Conservation (phyloP, 2,888 invertebrate species). For the Papilio elwesi region DNA sequence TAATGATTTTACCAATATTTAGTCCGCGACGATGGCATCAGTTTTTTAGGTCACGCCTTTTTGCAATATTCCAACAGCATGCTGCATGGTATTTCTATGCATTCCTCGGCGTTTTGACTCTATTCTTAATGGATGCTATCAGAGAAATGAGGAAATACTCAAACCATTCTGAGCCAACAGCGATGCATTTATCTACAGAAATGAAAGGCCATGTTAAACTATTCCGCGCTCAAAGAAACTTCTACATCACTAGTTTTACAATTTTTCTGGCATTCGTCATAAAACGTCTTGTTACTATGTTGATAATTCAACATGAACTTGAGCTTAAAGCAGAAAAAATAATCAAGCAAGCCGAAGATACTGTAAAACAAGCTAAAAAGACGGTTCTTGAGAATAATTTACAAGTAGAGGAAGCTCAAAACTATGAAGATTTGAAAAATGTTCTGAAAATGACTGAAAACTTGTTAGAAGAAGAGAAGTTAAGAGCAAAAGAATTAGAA, state of each 20-base stretch:
- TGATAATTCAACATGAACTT: constrained; percentile 86
- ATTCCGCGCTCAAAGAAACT: constrained; percentile 91
- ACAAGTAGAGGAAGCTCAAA: constrained; percentile 49
- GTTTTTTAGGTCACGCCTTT: constrained; percentile 89
- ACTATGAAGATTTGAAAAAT: constrained; percentile 53
- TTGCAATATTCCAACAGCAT: constrained; percentile 85
- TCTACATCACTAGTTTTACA: constrained; percentile 91
- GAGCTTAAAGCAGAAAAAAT: constrained; percentile 86
- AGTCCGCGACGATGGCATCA: constrained; percentile 90
- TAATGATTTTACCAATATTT: constrained; percentile 88
- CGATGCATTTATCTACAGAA: constrained; percentile 84
- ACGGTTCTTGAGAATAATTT: constrained; percentile 59
- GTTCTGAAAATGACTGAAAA: constrained; percentile 55
- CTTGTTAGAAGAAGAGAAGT: constrained; percentile 57
- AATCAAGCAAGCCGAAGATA: constrained; percentile 87
- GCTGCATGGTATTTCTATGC: constrained; percentile 88
- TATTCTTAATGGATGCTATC: constrained; percentile 88
- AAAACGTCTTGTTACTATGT: constrained; percentile 85
- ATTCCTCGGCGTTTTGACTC: constrained; percentile 81
- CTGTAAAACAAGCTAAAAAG: constrained; percentile 75
- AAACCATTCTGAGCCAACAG: constrained; percentile 66
- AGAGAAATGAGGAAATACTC: constrained; percentile 89
- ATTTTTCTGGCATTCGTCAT: constrained; percentile 89
- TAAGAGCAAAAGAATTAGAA: constrained; percentile 55
- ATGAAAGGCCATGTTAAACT: constrained; percentile 88